Evolutionary conservation across 2,797 vertebrate genomes (phyloP).

Genomic region (Diglossa cyanea): DNA sequence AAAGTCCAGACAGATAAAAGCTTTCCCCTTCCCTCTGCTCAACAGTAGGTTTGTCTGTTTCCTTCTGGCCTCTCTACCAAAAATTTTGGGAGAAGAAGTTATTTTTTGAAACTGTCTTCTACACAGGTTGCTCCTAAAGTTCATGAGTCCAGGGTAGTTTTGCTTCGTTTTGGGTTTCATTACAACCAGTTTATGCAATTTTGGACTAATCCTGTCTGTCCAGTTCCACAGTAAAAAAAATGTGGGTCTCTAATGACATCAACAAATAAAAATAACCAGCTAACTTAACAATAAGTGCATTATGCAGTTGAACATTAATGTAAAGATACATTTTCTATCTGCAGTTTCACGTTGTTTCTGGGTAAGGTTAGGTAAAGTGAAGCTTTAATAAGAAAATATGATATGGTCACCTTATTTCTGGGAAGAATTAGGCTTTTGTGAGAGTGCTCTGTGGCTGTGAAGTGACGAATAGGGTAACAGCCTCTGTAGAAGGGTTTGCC

Average conservation of each 20-base stretch:
- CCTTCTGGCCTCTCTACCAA: background rate
- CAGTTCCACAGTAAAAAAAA: slow-evolving; percentile 56
- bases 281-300: slow-evolving; percentile 10
- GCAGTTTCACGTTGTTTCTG: background rate
- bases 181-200: slow-evolving; percentile 10
- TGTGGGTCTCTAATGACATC: slow-evolving; percentile 26
- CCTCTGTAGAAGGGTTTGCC: background rate
- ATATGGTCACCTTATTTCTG: background rate
- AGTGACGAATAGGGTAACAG: background rate
- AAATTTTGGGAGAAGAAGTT: background rate
- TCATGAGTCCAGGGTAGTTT: slow-evolving; percentile 44
- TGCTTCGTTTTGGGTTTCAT: slow-evolving; percentile 51
- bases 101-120: background rate
- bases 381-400: background rate
- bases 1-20: slow-evolving; percentile 63
- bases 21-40: slow-evolving; percentile 2
- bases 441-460: background rate
- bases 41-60: background rate
- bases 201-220: slow-evolving; percentile 47
- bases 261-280: slow-evolving; percentile 28
- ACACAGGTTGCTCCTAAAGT: background rate
- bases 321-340: background rate
- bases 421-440: background rate
- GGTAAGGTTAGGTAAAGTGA: background rate
- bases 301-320: background rate